These are phyloP conservation scores for Cheilosia variabilis DNA, from an alignment of 2,888 invertebrate species.

Conservation along the genomic window DNA sequence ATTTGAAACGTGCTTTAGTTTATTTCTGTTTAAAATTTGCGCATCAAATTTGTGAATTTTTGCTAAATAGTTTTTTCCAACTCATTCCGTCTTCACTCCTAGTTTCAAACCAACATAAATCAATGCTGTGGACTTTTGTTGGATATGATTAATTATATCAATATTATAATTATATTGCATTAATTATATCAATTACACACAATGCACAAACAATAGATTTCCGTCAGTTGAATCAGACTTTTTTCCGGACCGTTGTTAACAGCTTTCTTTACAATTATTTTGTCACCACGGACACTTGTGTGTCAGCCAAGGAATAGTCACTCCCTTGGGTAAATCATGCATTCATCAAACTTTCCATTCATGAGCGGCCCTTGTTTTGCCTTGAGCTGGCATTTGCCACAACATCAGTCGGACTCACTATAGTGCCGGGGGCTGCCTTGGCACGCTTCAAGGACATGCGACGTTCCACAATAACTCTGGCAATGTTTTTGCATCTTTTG, in stretches of 20 bases:
- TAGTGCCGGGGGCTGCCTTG: constrained; percentile 6
- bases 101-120: no score
- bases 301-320: neutral
- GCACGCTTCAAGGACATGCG: constrained; percentile 17
- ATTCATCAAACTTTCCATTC: constrained; percentile 17
- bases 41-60: no score
- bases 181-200: no score
- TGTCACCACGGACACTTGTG: constrained; percentile 12
- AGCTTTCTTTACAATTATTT: constrained; percentile 1
- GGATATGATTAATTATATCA: no score
- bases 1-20: no score
- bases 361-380: neutral
- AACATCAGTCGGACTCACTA: neutral
- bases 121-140: no score
- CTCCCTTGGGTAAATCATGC: constrained; percentile 13
- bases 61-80: no score
- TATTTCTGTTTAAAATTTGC: no score
- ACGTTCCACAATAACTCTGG: neutral
- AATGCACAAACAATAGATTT: neutral
- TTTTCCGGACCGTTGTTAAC: constrained; percentile 16
- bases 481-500: constrained; percentile 15
- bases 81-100: no score
- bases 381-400: constrained; percentile 3
- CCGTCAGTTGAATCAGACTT: neutral
- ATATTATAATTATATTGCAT: no score